A percentile compares a stretch with the other conserved stretches of the same genome.
These are phyloP conservation scores for Phalera bucephala DNA, from an alignment of 2,888 invertebrate species.

Conservation along the genomic window DNA sequence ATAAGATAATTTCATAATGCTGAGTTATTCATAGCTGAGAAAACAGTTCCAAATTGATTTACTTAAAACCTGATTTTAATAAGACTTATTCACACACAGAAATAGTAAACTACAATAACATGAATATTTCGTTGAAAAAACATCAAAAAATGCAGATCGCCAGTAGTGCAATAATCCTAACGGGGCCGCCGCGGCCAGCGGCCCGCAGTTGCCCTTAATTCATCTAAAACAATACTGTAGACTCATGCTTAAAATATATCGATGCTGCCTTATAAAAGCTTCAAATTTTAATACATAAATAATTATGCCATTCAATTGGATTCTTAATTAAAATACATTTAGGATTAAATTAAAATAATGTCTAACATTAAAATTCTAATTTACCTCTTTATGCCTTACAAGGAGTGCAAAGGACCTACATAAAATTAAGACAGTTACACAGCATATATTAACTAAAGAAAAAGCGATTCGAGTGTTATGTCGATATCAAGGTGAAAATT, in stretches of 20 bases:
- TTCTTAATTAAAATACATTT: slow-evolving; percentile 70
- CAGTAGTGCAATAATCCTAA: slow-evolving; percentile 59
- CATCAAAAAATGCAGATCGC: slow-evolving; percentile 75
- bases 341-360: slow-evolving; percentile 63
- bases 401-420: slow-evolving; percentile 53
- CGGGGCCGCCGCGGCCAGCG: slow-evolving; percentile 22
- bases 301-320: slow-evolving; percentile 62
- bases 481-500: too few relatives aligned
- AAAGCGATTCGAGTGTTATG: too few relatives aligned
- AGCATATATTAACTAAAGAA: too few relatives aligned
- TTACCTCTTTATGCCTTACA: slow-evolving; percentile 61
- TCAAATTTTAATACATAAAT: slow-evolving; percentile 66
- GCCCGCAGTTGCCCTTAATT: slow-evolving; percentile 65
- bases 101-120: slow-evolving; percentile 72
- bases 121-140: slow-evolving; percentile 80
- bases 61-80: slow-evolving; percentile 78
- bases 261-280: slow-evolving; percentile 64
- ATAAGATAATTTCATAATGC: slow-evolving; percentile 74
- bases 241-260: slow-evolving; percentile 62
- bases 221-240: slow-evolving; percentile 63
- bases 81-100: slow-evolving; percentile 71
- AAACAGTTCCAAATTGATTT: slow-evolving; percentile 81
- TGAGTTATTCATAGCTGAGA: slow-evolving; percentile 65
- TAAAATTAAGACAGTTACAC: too few relatives aligned
- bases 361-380: slow-evolving; percentile 62